These are phyloP conservation scores for Natrix natrix DNA, from an alignment of 2,797 vertebrate species.

Conservation along the genomic window DNA sequence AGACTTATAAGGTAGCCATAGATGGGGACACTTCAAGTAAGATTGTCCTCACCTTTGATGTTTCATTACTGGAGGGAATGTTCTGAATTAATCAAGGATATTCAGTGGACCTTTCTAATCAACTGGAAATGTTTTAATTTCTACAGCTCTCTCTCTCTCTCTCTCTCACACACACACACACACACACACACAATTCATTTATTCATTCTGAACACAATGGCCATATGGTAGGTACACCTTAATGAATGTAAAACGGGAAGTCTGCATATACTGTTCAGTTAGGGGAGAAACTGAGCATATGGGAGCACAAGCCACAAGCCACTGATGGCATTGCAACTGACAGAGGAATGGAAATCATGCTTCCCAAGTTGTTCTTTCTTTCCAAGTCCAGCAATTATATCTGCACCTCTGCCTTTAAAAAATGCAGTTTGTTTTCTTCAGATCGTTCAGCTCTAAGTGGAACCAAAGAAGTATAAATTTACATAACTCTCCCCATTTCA, in stretches of 20 bases:
- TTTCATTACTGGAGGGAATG: not conserved
- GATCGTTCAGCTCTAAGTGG: not conserved
- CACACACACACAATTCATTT: not conserved
- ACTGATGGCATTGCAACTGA: not conserved
- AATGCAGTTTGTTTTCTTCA: not conserved
- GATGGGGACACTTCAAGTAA: not conserved
- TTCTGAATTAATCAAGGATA: not conserved
- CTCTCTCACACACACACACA: not conserved
- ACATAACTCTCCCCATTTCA: not conserved
- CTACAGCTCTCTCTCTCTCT: not conserved
- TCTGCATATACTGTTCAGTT: not conserved
- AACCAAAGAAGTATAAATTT: not conserved
- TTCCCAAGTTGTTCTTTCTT: not conserved
- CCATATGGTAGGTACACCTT: not conserved
- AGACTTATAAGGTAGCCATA: not conserved
- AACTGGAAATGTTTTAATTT: not conserved
- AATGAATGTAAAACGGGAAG: not conserved
- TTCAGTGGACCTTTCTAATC: not conserved
- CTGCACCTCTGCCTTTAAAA: not conserved
- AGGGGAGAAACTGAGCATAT: not conserved
- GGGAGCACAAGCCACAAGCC: not conserved
- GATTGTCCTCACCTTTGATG: not conserved
- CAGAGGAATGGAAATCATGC: not conserved
- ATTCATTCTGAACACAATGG: not conserved
- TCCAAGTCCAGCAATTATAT: not conserved